phyloP scores from a whole-genome alignment of 1,140 invertebrate genomes.

The Anastrepha ludens region DNA sequence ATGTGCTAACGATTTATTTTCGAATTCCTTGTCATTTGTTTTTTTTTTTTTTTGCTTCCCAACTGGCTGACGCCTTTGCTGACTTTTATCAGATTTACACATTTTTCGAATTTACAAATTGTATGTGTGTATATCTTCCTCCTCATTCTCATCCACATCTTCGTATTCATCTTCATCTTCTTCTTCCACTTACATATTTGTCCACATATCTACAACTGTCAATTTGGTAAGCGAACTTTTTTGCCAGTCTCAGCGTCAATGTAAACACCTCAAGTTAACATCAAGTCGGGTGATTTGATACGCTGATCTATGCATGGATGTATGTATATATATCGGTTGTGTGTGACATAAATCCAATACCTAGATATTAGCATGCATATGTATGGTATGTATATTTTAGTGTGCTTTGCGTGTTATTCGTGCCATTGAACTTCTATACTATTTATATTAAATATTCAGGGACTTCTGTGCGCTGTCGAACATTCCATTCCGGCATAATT shows the following conservation, averaged over 20 bases:
- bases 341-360: too few relatives aligned
- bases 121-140: background rate
- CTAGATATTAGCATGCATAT: too few relatives aligned
- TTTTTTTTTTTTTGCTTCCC: background rate
- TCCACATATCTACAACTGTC: background rate
- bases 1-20: conserved; percentile 31
- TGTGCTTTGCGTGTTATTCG: background rate
- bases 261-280: background rate
- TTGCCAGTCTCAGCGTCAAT: background rate
- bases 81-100: background rate
- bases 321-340: background rate
- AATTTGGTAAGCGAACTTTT: conserved; percentile 1
- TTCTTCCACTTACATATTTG: background rate
- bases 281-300: background rate
- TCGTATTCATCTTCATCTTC: too few relatives aligned
- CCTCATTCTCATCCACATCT: too few relatives aligned
- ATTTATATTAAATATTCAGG: background rate
- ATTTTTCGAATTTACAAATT: background rate
- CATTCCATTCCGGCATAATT: conserved; percentile 23
- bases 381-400: too few relatives aligned
- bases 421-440: conserved; percentile 14
- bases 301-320: background rate
- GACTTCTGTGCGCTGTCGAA: conserved; percentile 16
- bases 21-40: background rate
- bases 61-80: background rate